A percentile compares a stretch with the other conserved stretches of the same genome.
phyloP scores from a whole-genome alignment of 1,140 invertebrate genomes.

The Druon quercuslanigerum region DNA sequence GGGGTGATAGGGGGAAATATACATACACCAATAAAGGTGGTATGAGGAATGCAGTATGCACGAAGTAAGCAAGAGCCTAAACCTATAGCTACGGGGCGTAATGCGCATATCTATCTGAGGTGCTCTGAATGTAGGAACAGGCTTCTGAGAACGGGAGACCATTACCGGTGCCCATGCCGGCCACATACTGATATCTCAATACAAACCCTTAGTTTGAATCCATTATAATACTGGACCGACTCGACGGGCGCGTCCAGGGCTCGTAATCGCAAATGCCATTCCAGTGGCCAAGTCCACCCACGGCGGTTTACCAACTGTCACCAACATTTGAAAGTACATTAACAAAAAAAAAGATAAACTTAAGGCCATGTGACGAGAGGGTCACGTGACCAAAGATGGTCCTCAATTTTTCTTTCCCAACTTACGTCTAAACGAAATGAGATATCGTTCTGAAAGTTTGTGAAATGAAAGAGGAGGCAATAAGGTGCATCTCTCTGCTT shows the following conservation, averaged over 20 bases:
- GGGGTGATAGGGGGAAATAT: conserved; percentile 22
- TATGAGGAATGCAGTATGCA: conserved; percentile 35
- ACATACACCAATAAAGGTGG: conserved; percentile 25
- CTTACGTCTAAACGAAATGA: too few relatives aligned
- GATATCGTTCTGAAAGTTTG: too few relatives aligned
- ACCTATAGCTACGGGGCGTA: conserved; percentile 49
- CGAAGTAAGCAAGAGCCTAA: conserved; percentile 19
- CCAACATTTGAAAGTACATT: neutral
- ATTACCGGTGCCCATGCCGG: conserved; percentile 65
- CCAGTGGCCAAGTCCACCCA: conserved; percentile 37
- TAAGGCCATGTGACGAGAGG: too few relatives aligned
- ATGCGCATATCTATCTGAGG: conserved; percentile 60
- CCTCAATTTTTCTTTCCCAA: too few relatives aligned
- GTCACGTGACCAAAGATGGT: too few relatives aligned
- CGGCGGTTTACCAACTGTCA: conserved; percentile 12
- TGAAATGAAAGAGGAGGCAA: too few relatives aligned
- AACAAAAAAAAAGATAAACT: too few relatives aligned
- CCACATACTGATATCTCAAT: conserved; percentile 75
- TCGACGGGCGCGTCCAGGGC: conserved; percentile 42
- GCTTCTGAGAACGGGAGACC: conserved; percentile 72
- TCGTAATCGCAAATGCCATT: conserved; percentile 55
- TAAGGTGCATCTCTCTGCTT: too few relatives aligned
- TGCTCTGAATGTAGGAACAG: conserved; percentile 58
- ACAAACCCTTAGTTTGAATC: conserved; percentile 74
- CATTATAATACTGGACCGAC: conserved; percentile 70